These are phyloP conservation scores for Zosterops japonicus DNA, from an alignment of 2,113 vertebrate genomes.

Conservation along the genomic window DNA sequence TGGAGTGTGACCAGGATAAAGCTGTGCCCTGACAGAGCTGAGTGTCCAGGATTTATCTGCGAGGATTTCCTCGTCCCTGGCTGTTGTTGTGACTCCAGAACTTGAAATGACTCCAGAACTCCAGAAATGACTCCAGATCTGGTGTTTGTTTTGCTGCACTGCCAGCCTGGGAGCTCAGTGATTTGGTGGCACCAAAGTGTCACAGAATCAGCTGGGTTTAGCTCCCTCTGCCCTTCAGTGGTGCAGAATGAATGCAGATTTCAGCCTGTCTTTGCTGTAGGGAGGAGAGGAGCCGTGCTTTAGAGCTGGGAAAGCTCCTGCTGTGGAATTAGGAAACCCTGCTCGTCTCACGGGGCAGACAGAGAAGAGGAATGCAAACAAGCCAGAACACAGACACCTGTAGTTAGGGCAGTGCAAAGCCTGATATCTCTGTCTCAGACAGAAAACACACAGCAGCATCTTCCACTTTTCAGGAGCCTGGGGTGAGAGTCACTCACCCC, in stretches of 20 bases:
- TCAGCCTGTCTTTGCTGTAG: not conserved
- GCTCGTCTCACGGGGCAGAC: not conserved
- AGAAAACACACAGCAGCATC: not conserved
- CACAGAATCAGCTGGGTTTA: not conserved
- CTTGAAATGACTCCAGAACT: not conserved
- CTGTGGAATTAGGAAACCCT: not conserved
- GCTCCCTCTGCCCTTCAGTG: not conserved
- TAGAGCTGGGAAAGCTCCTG: not conserved
- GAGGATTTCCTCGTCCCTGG: not conserved
- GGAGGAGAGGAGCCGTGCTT: not conserved
- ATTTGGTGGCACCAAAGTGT: not conserved
- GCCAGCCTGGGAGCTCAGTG: not conserved
- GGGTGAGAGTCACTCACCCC: not conserved
- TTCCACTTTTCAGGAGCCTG: not conserved
- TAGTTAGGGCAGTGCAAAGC: not conserved
- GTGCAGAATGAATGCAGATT: not conserved
- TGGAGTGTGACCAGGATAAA: not conserved
- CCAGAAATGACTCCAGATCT: not conserved
- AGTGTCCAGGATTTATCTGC: not conserved
- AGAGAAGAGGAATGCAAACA: constrained; percentile 23
- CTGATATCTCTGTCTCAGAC: not conserved
- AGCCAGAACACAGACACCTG: not conserved
- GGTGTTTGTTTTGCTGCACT: not conserved
- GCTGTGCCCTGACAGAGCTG: not conserved
- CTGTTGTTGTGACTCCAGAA: not conserved